Base-by-base conservation (phyloP, 2,797 vertebrate species). In the Spatula versicolor region DNA sequence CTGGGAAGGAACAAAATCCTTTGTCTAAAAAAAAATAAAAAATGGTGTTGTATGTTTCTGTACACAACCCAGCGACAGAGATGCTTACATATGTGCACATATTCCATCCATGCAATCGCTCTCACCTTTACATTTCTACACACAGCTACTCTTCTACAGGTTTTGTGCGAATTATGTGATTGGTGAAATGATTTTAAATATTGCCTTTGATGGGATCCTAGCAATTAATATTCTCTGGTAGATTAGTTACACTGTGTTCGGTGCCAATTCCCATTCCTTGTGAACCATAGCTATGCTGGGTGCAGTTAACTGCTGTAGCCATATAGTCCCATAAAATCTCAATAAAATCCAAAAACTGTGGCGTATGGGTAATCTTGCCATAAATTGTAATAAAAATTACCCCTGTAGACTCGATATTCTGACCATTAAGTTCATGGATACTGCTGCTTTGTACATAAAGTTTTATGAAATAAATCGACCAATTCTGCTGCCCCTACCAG, bases 381-480 rank as follows among this genome's bases (percentile, higher is more conserved):
- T 98, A 98, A 98, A 98, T 96, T 97, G 94, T 96, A 97, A 97
- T 98, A 98, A 98, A 98, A 98, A 98, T 97, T 97, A 97, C 91
- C 95, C 94, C 96, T 91, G 90, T 95, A 97, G 97, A 98, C 96
- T 97, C 97, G 96, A 72, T 98, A 96, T 96, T 98, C 96, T 97
- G 94, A 95, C 96, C 97, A 97, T 98, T 98, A 98, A 39, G 7
- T 97, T 98, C 97, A 97, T 96, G 96, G 96, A 94, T 96, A 95
- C 95, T 97, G 95, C 97, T 97, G 96, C 96, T 97, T 97, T 97
- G 96, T 98, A 97, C 97, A 97, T 98, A 97, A 98, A 98, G 91
- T 98, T 98, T 97, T 98, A 98, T 97, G 95, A 97, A 98, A 98
- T 97, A 98, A 97, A 98, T 98, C 16, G 96, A 98, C 97, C 95